A percentile compares a stretch with the other conserved stretches of the same genome.
These are phyloP conservation scores for Nemoura dubitans DNA, from an alignment of 2,888 invertebrate species.

Conservation along the genomic window DNA sequence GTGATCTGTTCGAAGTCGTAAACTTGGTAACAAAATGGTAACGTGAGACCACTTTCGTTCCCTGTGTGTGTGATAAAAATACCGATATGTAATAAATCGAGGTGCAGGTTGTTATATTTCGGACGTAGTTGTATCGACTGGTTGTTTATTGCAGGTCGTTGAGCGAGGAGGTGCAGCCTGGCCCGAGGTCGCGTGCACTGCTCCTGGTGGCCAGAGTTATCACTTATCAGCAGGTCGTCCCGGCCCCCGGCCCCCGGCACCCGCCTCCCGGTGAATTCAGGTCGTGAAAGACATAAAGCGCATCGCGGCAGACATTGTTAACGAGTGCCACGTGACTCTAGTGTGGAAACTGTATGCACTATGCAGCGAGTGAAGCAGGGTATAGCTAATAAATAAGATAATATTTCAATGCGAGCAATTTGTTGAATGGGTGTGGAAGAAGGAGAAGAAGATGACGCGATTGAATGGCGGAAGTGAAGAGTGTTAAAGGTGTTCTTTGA, in stretches of 20 bases:
- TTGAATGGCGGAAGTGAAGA: background rate
- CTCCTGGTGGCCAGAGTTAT: background rate
- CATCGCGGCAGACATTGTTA: background rate
- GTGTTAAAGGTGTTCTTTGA: background rate
- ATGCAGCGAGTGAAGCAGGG: background rate
- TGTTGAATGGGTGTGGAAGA: background rate
- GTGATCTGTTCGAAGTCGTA: no score
- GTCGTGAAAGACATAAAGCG: background rate
- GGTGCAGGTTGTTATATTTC: background rate
- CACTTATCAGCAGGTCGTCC: background rate
- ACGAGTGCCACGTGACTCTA: background rate
- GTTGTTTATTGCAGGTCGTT: background rate
- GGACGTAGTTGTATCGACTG: background rate
- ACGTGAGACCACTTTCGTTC: no score
- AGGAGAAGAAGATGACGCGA: background rate
- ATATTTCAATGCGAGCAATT: background rate
- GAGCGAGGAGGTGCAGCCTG: background rate
- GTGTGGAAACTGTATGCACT: background rate
- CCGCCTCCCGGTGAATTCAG: background rate
- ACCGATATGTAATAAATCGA: background rate
- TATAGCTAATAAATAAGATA: background rate
- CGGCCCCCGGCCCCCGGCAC: background rate
- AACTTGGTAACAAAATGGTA: no score
- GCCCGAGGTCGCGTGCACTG: background rate
- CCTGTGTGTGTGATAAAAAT: background rate